A percentile compares a stretch with the other conserved stretches of the same genome.
phyloP scores from a whole-genome alignment of 2,797 vertebrate species.

The Orientallactaga sibirica region DNA sequence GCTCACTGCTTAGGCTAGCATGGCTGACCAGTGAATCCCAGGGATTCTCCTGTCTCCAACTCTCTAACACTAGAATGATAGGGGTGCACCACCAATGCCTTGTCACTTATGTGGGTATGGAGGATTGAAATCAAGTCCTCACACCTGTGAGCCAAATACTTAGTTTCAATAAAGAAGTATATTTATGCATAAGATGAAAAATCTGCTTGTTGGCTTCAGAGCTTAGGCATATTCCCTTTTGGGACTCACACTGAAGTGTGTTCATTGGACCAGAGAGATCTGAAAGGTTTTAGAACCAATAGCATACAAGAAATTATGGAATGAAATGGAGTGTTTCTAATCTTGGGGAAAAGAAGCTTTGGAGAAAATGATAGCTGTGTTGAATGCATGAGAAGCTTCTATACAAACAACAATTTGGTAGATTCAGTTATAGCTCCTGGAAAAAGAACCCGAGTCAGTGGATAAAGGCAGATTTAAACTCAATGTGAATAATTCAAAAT shows the following conservation, averaged over 20 bases:
- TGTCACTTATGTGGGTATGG: too few species aligned
- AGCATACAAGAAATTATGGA: slow-evolving; percentile 27
- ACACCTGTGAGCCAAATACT: neutral
- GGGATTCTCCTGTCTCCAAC: too few species aligned
- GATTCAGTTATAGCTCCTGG: neutral
- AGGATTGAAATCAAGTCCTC: too few species aligned
- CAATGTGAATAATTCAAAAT: neutral
- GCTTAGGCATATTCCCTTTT: neutral
- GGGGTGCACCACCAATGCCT: too few species aligned
- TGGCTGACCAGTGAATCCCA: too few species aligned
- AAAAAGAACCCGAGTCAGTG: neutral
- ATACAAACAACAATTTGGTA: neutral
- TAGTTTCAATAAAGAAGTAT: neutral
- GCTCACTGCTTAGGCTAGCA: too few species aligned
- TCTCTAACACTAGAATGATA: too few species aligned
- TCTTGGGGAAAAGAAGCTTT: slow-evolving; percentile 50
- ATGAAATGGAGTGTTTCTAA: slow-evolving; percentile 54
- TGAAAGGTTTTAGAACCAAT: slow-evolving; percentile 15
- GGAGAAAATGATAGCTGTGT: slow-evolving; percentile 16
- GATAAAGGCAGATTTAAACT: slow-evolving; percentile 29
- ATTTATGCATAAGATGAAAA: neutral
- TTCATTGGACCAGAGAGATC: neutral
- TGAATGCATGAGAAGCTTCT: slow-evolving; percentile 11
- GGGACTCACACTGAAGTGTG: neutral
- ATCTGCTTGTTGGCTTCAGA: neutral